phyloP scores from a whole-genome alignment of 2,888 invertebrate species.

The Malthinus seriepunctatus region DNA sequence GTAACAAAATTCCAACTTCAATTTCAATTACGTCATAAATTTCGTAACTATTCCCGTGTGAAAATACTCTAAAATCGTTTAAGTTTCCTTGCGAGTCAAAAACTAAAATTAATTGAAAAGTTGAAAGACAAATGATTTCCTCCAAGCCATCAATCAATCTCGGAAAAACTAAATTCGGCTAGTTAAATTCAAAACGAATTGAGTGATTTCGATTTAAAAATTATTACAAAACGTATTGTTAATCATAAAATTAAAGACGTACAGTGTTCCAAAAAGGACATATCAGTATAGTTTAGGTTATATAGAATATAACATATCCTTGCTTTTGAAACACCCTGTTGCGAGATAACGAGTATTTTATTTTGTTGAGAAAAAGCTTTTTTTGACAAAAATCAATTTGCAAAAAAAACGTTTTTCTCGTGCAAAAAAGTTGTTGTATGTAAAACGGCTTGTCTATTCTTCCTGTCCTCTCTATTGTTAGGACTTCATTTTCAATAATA shows the following conservation, averaged over 20 bases:
- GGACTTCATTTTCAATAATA: slow-evolving; percentile 27
- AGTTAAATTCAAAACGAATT: not conserved
- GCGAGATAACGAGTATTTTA: slow-evolving; percentile 20
- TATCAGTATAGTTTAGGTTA: slow-evolving; percentile 38
- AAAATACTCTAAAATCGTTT: too few relatives aligned
- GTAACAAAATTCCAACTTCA: too few relatives aligned
- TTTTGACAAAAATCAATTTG: slow-evolving; percentile 4
- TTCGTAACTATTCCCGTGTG: too few relatives aligned
- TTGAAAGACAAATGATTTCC: too few relatives aligned
- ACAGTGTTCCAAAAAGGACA: slow-evolving; percentile 42
- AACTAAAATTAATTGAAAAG: too few relatives aligned
- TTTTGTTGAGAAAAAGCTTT: slow-evolving; percentile 14
- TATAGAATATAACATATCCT: slow-evolving; percentile 41
- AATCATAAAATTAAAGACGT: slow-evolving; percentile 34
- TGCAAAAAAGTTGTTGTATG: slow-evolving; percentile 23
- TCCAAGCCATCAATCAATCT: too few relatives aligned
- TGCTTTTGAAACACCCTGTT: slow-evolving; percentile 38
- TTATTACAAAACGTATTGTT: slow-evolving; percentile 22
- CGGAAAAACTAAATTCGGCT: not conserved
- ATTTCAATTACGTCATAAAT: too few relatives aligned
- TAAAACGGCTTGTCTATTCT: slow-evolving; percentile 47
- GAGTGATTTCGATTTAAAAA: not conserved
- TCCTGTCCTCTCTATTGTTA: slow-evolving; percentile 39
- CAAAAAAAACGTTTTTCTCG: slow-evolving; percentile 8
- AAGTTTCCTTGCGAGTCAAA: too few relatives aligned